A percentile compares a stretch with the other conserved stretches of the same genome.
These are phyloP conservation scores for Platypus cylindrus DNA, from an alignment of 2,888 invertebrate genomes.

Conservation along the genomic window DNA sequence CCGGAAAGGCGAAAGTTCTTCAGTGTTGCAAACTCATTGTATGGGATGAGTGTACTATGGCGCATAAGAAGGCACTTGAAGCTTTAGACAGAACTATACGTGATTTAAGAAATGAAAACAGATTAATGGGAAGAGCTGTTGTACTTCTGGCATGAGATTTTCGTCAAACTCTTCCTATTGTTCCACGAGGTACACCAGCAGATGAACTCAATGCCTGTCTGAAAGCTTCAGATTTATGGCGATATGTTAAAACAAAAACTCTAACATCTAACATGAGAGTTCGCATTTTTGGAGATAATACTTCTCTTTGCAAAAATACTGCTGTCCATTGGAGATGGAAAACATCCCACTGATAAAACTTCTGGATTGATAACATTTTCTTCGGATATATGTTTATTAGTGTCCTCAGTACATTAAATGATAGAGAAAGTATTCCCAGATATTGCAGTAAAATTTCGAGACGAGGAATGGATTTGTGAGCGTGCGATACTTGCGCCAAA, in stretches of 20 bases:
- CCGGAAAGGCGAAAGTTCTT: constrained; percentile 6
- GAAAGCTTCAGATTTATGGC: neutral
- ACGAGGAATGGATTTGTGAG: constrained; percentile 2
- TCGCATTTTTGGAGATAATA: neutral
- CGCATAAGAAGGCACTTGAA: constrained; percentile 7
- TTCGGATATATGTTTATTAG: neutral
- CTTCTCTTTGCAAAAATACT: neutral
- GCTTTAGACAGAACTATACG: constrained; percentile 5
- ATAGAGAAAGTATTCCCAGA: neutral
- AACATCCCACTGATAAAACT: neutral
- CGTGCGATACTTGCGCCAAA: constrained; percentile 4
- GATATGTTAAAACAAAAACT: neutral
- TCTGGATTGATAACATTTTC: neutral
- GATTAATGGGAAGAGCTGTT: constrained; percentile 5
- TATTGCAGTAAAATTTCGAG: no score
- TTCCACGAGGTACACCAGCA: constrained; percentile 23
- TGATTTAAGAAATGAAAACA: constrained; percentile 1
- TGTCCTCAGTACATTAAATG: neutral
- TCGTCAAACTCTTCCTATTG: constrained; percentile 11
- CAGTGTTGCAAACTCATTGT: constrained; percentile 6
- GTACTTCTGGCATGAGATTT: constrained; percentile 8
- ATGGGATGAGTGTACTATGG: constrained; percentile 9
- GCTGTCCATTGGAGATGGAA: neutral
- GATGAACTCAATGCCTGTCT: constrained; percentile 27
- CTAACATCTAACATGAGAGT: constrained; percentile 3